Conservation (phyloP, 2,797 vertebrate species). For the Platyrinchus mystaceus region DNA sequence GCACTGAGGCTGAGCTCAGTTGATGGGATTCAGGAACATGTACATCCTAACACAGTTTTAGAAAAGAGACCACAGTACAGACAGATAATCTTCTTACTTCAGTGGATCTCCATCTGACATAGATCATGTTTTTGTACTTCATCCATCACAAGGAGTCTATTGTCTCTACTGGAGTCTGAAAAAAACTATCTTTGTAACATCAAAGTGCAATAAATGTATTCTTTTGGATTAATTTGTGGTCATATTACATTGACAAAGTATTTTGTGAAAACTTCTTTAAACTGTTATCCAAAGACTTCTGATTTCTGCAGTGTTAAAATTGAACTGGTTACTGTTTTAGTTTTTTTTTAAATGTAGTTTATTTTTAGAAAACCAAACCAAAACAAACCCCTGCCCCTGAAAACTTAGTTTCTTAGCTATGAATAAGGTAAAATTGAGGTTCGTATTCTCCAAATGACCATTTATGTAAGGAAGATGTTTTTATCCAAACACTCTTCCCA, state of each 20-base stretch:
- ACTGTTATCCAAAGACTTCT: not conserved
- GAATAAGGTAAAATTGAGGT: not conserved
- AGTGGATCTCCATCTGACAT: not conserved
- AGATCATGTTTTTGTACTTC: not conserved
- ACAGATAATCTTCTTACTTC: not conserved
- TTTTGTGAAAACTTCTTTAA: not conserved
- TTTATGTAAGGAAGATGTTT: not conserved
- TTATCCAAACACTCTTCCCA: not conserved
- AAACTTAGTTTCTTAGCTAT: not conserved
- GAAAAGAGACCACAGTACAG: not conserved
- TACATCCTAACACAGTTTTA: not conserved
- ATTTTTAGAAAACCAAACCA: not conserved
- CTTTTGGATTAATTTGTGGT: not conserved
- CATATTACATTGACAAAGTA: not conserved
- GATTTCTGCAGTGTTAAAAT: not conserved
- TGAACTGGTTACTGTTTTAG: not conserved
- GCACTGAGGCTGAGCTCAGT: not conserved
- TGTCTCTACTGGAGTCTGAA: not conserved
- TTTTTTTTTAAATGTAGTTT: too few relatives aligned
- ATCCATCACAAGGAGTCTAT: not conserved
- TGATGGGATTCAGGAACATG: not conserved
- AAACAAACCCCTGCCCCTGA: not conserved
- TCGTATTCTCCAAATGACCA: not conserved
- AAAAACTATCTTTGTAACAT: not conserved
- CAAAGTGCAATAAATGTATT: not conserved